Conservation (phyloP, 37 sponge, comb jelly and placozoan species). For the Chondrilla cf. caribensis region DNA sequence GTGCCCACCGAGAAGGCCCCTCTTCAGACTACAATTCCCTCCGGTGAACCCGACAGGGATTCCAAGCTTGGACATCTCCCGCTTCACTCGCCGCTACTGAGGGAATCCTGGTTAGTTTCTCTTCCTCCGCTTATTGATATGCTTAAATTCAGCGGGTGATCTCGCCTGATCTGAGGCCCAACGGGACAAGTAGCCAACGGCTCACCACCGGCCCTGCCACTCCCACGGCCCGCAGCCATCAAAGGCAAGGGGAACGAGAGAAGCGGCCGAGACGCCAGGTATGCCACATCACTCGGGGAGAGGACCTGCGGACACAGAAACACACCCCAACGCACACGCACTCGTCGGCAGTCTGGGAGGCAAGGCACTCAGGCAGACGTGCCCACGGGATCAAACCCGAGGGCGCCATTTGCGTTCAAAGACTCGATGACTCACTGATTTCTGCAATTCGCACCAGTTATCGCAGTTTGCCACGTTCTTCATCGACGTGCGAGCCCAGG, state of each 20-base stretch:
- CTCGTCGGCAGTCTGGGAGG: too few relatives aligned
- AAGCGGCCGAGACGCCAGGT: too few relatives aligned
- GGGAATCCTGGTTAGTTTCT: conserved; percentile 83
- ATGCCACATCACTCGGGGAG: not conserved
- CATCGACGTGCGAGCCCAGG: conserved; percentile 84
- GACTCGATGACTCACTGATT: conserved; percentile 90
- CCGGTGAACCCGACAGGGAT: conserved; percentile 46
- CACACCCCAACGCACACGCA: too few relatives aligned
- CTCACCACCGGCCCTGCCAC: too few relatives aligned
- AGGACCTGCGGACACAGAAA: too few relatives aligned
- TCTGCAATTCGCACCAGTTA: conserved; percentile 90
- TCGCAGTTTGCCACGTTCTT: conserved; percentile 84
- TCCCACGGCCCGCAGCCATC: too few relatives aligned
- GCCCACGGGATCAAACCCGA: conserved; percentile 24
- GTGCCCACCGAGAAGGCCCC: not conserved
- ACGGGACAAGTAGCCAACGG: too few relatives aligned
- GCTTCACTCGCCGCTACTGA: conserved; percentile 85
- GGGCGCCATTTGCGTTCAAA: conserved; percentile 88
- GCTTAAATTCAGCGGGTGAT: conserved; percentile 83
- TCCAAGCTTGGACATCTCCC: conserved; percentile 79
- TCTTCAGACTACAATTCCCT: conserved; percentile 24
- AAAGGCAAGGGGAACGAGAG: too few relatives aligned
- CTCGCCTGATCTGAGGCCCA: conserved; percentile 65
- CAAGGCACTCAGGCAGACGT: conserved; percentile 65
- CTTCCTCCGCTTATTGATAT: conserved; percentile 85